Percentiles rank a stretch among this genome's conserved stretches.
These are phyloP conservation scores for Pocillopora damicornis DNA, from an alignment of 64 coral and sea anemone species.

Conservation along the genomic window DNA sequence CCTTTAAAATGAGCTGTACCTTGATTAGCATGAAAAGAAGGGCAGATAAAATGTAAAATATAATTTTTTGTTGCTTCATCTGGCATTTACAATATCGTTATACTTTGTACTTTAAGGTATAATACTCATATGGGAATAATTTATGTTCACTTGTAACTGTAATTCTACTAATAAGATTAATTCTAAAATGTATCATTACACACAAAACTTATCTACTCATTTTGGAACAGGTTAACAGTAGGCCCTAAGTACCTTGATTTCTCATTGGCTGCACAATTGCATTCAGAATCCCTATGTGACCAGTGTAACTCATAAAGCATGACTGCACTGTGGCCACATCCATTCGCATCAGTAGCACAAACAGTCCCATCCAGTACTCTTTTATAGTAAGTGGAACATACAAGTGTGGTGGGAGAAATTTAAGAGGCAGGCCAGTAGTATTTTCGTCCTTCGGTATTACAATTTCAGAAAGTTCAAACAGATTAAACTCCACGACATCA, in stretches of 20 bases:
- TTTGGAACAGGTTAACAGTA: too few species aligned
- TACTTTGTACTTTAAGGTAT: too few species aligned
- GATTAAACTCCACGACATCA: conserved; percentile 42
- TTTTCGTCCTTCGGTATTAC: not conserved
- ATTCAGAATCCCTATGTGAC: conserved; percentile 51
- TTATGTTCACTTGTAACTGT: too few species aligned
- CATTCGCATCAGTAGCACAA: conserved; percentile 43
- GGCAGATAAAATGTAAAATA: too few species aligned
- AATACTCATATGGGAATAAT: too few species aligned
- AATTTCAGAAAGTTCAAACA: conserved; percentile 52
- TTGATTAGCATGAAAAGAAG: too few species aligned
- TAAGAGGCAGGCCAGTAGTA: not conserved
- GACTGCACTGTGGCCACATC: conserved; percentile 43
- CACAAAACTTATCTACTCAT: too few species aligned
- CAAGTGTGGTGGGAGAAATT: conserved; percentile 43
- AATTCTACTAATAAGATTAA: too few species aligned
- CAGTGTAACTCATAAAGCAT: conserved; percentile 51
- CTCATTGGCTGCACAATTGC: conserved; percentile 46
- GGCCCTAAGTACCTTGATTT: not conserved
- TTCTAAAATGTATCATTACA: too few species aligned
- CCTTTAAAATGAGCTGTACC: too few species aligned
- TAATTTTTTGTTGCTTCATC: too few species aligned
- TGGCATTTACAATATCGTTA: too few species aligned
- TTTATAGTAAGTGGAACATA: conserved; percentile 22
- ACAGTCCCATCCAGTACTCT: conserved; percentile 63